Base-by-base conservation (phyloP, 2,797 vertebrate genomes). In the Sorex maritimensis region DNA sequence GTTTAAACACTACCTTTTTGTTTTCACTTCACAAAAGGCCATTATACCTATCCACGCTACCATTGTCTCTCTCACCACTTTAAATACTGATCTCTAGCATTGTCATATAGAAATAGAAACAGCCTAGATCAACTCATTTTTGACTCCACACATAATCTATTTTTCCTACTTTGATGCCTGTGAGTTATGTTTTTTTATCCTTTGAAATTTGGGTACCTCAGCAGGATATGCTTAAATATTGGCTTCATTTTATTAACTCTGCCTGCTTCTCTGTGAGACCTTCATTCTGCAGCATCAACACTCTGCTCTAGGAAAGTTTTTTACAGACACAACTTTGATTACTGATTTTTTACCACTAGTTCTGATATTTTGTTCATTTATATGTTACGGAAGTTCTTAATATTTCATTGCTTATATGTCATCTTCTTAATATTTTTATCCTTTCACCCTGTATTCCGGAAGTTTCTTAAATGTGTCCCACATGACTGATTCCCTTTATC, bases 201-300 rank as follows among this genome's bases (percentile, higher is more conserved):
- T 95, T 95, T 92, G 81, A 97, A 96, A 95, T 89, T 91, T 77
- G 85, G 67, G 80, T 68, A 67, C 81, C 92, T 93, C 94, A 82
- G 86, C 78, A 88, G 89, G 74, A 65, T 85, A 34, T 65, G n/a
- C 89, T 78, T 96, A 80, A 91, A 79, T 87, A 85, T 52, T 73
- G 67, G 23, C 68, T 95, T 93, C 67, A 44, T 95, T 92, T 91
- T 88, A 80, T 85, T 91, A 94, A 74, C 12, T 63, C 21, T 81
- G 26, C 67, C 80, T 92, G 81, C 52, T 92, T 85, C 89, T 86
- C 78, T 34, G 69, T 23, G n/a, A 93, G 86, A 80, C 38, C 74
- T 93, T 94, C n/a, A 58, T 81, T 92, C 75, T 69, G 79, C 83
- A 41, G 49, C 83, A 65, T 92, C 93, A 73, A 85, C 0, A 24